Percentiles rank a stretch among this genome's conserved stretches.
Conservation (phyloP, 92 coral and sea anemone species). For the Epizoanthus scotinus region DNA sequence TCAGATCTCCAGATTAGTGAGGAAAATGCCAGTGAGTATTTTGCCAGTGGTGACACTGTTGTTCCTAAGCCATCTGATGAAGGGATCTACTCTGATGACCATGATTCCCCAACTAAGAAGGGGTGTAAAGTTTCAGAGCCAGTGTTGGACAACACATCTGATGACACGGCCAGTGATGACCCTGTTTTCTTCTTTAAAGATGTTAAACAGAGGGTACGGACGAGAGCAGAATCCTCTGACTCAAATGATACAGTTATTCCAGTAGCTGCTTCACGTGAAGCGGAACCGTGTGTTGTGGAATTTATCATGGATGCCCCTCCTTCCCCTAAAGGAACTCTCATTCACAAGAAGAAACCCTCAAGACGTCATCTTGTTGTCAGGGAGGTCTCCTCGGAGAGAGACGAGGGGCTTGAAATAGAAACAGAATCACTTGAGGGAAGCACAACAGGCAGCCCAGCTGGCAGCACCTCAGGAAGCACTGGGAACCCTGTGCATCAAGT, state of each 20-base stretch:
- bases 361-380: constrained; percentile 16
- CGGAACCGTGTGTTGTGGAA: constrained; percentile 50
- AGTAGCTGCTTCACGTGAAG: constrained; percentile 27
- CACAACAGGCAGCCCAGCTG: background rate
- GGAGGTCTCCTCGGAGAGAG: background rate
- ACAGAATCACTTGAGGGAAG: background rate
- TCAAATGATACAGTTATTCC: constrained; percentile 1
- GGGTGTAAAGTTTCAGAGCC: background rate
- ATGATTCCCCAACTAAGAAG: constrained; percentile 47
- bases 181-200: background rate
- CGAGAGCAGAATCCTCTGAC: background rate
- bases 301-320: constrained; percentile 77
- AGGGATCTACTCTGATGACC: constrained; percentile 77
- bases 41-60: background rate
- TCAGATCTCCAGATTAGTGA: constrained; percentile 64
- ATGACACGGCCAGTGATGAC: background rate
- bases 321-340: constrained; percentile 45
- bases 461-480: background rate
- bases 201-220: constrained; percentile 3
- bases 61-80: constrained; percentile 55
- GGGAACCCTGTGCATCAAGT: constrained; percentile 5
- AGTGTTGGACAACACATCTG: constrained; percentile 10
- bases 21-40: constrained; percentile 50
- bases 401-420: background rate
- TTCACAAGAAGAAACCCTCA: constrained; percentile 30